A percentile compares a stretch with the other conserved stretches of the same genome.
Conservation (phyloP, 2,113 vertebrate genomes). For the Martes martes region DNA sequence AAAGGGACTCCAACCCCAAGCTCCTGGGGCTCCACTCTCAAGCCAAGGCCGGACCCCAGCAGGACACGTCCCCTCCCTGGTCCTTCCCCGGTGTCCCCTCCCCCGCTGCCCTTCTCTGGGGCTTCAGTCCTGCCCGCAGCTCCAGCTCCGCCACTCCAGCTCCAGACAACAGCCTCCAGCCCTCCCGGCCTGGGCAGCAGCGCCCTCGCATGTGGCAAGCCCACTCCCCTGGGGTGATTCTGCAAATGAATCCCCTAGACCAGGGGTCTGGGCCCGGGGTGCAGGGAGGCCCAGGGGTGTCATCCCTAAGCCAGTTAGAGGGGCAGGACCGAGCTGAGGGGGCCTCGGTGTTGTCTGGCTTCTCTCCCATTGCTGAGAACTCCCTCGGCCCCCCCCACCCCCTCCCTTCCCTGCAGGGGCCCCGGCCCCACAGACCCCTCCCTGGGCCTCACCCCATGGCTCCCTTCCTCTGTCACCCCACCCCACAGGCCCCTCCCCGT, state of each 20-base stretch:
- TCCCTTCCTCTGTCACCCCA: background rate
- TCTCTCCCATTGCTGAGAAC: background rate
- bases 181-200: no score
- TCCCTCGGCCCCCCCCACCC: rapidly evolving
- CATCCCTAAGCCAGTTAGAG: rapidly evolving
- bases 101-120: background rate
- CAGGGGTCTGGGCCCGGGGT: background rate
- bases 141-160: no score
- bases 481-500: background rate
- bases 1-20: rapidly evolving
- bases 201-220: no score
- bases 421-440: background rate
- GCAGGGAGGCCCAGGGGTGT: no score
- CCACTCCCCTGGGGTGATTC: background rate
- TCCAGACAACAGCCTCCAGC: background rate
- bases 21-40: rapidly evolving
- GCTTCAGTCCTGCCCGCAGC: no score
- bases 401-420: background rate
- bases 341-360: background rate
- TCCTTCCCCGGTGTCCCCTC: background rate
- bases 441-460: background rate
- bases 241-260: no score
- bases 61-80: background rate
- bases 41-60: background rate
- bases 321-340: background rate